These are phyloP conservation scores for Tetramorium simillimum DNA, from an alignment of 1,140 invertebrate species.

Conservation along the genomic window DNA sequence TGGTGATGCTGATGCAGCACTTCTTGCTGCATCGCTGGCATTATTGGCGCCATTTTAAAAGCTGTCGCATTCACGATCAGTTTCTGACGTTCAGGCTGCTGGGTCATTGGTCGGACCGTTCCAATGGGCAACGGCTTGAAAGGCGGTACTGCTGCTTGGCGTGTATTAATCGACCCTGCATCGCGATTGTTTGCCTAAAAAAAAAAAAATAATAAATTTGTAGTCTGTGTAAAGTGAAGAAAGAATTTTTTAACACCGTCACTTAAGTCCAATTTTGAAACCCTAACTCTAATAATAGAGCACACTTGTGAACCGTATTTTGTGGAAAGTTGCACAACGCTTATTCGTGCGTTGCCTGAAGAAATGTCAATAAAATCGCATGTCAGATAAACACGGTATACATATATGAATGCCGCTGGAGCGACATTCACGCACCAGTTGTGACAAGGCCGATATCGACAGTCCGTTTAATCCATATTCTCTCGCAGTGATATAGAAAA, in stretches of 20 bases:
- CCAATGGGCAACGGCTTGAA: slow-evolving; percentile 91
- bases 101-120: slow-evolving; percentile 82
- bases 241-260: neutral
- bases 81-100: slow-evolving; percentile 84
- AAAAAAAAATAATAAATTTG: slow-evolving; percentile 27
- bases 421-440: slow-evolving; percentile 77
- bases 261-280: neutral
- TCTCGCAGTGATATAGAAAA: neutral
- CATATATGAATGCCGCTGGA: slow-evolving; percentile 19
- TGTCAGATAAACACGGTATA: neutral
- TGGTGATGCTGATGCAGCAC: slow-evolving; percentile 76
- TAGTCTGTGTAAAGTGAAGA: neutral
- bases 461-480: slow-evolving; percentile 20
- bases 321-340: neutral
- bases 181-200: slow-evolving; percentile 71
- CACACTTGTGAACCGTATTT: no score
- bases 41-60: slow-evolving; percentile 78
- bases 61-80: slow-evolving; percentile 80
- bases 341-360: neutral
- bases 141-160: slow-evolving; percentile 86
- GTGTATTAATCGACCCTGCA: slow-evolving; percentile 49
- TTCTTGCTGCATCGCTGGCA: slow-evolving; percentile 80
- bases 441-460: slow-evolving; percentile 66
- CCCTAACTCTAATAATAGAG: neutral
- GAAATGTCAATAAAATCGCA: neutral